Base-by-base conservation (phyloP, 64 coral and sea anemone genomes). In the Actinia equina region DNA sequence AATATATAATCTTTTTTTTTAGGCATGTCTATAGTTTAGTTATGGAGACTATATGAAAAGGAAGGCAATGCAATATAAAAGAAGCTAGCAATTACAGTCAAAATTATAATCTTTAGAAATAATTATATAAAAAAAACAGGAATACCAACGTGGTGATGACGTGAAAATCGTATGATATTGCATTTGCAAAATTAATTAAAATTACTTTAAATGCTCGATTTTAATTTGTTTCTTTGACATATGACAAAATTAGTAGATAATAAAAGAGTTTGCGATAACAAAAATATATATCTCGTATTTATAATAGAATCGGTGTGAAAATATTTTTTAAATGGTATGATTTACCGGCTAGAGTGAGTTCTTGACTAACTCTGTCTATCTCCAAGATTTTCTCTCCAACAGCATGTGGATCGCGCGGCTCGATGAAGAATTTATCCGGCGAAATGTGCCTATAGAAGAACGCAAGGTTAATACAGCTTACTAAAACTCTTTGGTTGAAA, bases 351-450 rank as follows among this genome's bases (percentile, higher is more conserved):
- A 99, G 53, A 49, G 43, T 88, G 2, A 99, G 80, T 44, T 99
- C 97, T 89, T 99, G 97, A 27, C 88, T 99, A 2, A 99, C 93
- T 43, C 97, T 90, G 69, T 99, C 97, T 9, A 99, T 90, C 71
- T 95, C 93, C 76, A 99, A 76, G 20, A 95, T 89, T 88, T 99
- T 92, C 59, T 99, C 97, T 46, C 93, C 85, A 3, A 87, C 77
- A 4, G 91, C 89, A 2, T 99, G 90, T 42, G 83, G 81, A 81
- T 95, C 97, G 86, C 90, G 87, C 0, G 97, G 97, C 86, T 99
- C 97, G 54, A 99, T 82, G 51, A 95, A 95, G 79, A 99, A 99
- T 70, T 99, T 99, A 27, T 99, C 97, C 25, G 90, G 84, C 44
- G 93, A 83, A 44, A 93, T 99, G 60, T 99, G 91, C 57, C 97